Percentiles rank a stretch among this genome's conserved stretches.
These are phyloP conservation scores for Cotesia chilonis DNA, from an alignment of 1,140 invertebrate genomes.

Conservation along the genomic window DNA sequence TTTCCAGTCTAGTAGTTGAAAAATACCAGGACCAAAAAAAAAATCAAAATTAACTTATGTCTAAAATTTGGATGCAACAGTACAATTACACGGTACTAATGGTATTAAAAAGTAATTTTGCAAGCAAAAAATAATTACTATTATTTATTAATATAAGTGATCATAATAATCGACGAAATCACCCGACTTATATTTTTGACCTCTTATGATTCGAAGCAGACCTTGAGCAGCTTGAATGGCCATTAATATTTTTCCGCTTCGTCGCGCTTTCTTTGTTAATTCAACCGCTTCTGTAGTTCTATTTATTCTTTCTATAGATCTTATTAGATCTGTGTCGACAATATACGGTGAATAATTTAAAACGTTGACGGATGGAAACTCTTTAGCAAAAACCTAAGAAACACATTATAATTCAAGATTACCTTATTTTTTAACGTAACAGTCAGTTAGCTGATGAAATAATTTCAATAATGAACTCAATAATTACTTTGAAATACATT, in stretches of 20 bases:
- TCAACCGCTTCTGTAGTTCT: slow-evolving; percentile 69
- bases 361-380: slow-evolving; percentile 79
- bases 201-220: slow-evolving; percentile 75
- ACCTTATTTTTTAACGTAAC: too few relatives aligned
- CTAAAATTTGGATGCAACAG: too few relatives aligned
- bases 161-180: slow-evolving; percentile 91
- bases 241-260: slow-evolving; percentile 73
- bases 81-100: too few relatives aligned
- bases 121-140: too few relatives aligned
- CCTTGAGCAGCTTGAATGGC: slow-evolving; percentile 79
- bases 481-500: slow-evolving; percentile 82
- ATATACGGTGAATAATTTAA: slow-evolving; percentile 95
- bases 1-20: too few relatives aligned
- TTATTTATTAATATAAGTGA: slow-evolving; percentile 20
- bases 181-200: slow-evolving; percentile 81
- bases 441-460: neutral
- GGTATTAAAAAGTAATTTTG: too few relatives aligned
- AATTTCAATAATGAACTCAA: neutral
- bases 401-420: slow-evolving; percentile 19
- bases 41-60: too few relatives aligned
- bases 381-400: slow-evolving; percentile 75
- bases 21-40: too few relatives aligned
- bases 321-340: slow-evolving; percentile 89
- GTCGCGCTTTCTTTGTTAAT: slow-evolving; percentile 70
- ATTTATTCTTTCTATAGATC: slow-evolving; percentile 68